Evolutionary conservation across 2,888 invertebrate genomes (phyloP).

Genomic region (Atrina japonica): DNA sequence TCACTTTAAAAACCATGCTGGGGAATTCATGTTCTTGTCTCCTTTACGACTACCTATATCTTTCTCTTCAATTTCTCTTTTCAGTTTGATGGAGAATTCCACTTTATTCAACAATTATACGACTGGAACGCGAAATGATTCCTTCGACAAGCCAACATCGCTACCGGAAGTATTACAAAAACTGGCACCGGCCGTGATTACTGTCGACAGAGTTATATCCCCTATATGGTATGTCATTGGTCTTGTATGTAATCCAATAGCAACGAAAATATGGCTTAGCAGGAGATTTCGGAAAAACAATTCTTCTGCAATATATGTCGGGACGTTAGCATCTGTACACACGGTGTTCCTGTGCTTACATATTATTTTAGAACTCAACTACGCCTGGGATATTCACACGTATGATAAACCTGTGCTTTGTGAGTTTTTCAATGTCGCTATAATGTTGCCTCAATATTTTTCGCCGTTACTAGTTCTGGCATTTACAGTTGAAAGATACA

Average conservation of each 20-base stretch:
- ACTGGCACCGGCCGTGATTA: constrained; percentile 66
- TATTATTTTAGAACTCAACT: constrained; percentile 74
- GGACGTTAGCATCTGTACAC: constrained; percentile 76
- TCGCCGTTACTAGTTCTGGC: constrained; percentile 78
- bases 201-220: constrained; percentile 75
- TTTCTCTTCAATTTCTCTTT: no score
- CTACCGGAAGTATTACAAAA: constrained; percentile 22
- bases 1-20: no score
- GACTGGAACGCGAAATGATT: background rate
- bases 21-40: no score
- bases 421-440: constrained; percentile 74
- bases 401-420: constrained; percentile 69
- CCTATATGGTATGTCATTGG: constrained; percentile 78
- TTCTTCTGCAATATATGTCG: constrained; percentile 79
- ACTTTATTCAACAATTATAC: constrained; percentile 27
- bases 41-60: no score
- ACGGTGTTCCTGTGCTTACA: constrained; percentile 74
- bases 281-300: constrained; percentile 74
- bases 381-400: constrained; percentile 75
- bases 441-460: constrained; percentile 75
- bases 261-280: constrained; percentile 77
- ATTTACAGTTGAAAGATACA: constrained; percentile 79
- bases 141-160: background rate
- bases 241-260: constrained; percentile 75
- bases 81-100: constrained; percentile 39